These are phyloP conservation scores for Leptarthrus brevirostris DNA, from an alignment of 2,888 invertebrate genomes.

Conservation along the genomic window DNA sequence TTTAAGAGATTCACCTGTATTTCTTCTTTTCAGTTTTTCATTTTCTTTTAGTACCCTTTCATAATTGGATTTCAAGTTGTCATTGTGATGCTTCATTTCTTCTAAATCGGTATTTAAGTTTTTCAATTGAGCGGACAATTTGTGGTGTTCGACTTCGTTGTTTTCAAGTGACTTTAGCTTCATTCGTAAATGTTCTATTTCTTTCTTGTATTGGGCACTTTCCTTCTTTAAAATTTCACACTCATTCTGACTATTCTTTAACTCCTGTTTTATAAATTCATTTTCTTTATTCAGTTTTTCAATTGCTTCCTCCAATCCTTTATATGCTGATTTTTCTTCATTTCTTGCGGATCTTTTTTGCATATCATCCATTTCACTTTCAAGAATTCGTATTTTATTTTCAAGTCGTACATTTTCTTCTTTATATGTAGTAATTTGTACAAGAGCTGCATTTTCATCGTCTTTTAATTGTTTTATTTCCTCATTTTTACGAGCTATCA, in stretches of 20 bases:
- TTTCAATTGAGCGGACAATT: constrained; percentile 68
- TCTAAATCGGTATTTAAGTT: constrained; percentile 69
- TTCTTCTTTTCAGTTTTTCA: constrained; percentile 56
- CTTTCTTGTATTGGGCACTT: constrained; percentile 62
- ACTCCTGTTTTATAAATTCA: constrained; percentile 65
- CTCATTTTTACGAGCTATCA: constrained; percentile 59
- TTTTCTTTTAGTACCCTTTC: constrained; percentile 61
- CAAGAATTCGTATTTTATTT: constrained; percentile 60
- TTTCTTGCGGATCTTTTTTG: constrained; percentile 63
- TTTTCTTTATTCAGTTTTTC: constrained; percentile 65
- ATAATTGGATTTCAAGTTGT: constrained; percentile 59
- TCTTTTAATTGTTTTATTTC: constrained; percentile 61
- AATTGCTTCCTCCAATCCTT: constrained; percentile 59
- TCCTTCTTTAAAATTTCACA: constrained; percentile 57
- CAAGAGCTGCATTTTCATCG: constrained; percentile 63
- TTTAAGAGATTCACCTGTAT: constrained; percentile 56
- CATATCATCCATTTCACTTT: constrained; percentile 65
- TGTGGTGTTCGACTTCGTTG: constrained; percentile 67
- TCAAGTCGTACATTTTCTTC: constrained; percentile 63
- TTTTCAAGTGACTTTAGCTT: constrained; percentile 64
- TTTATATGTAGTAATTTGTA: constrained; percentile 60
- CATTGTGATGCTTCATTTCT: constrained; percentile 60
- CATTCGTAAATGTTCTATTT: constrained; percentile 58
- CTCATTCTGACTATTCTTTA: constrained; percentile 64
- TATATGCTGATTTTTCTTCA: constrained; percentile 55